Evolutionary conservation across 2,797 vertebrate genomes (phyloP), one percentile per base, ranked within the genome.

Genomic region (Diceros bicornis): DNA sequence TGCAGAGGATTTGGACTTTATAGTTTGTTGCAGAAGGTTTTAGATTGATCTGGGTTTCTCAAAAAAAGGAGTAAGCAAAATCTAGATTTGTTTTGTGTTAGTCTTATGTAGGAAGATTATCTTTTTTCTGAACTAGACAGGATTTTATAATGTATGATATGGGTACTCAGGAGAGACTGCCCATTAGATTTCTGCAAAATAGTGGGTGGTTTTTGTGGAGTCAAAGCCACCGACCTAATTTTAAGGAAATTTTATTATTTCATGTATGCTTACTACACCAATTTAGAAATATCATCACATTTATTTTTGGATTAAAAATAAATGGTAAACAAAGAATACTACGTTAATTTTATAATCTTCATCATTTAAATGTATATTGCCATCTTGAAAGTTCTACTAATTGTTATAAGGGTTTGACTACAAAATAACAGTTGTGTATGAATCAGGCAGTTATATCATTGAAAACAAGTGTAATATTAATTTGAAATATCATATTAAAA

Each of bases 231-330:
- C 82, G 20, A 52, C 10, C 23, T 71, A 64, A 90, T 81, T 71
- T 89, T 77, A 82, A 77, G 18, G 1, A 91, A 92, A 41, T 59
- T 78, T 92, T 59, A n/a, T 61, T 91, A 50, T 87, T 92, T 62
- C 62, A 12, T 61, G 4, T 59, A 20, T 69, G n/a, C 27, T 75
- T 62, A 41, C 32, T 64, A 4, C 5, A 82, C 21, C 29, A 71
- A n/a, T 75, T 93, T 90, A 84, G 37, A 89, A 81, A 89, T 37
- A 86, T 18, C 34, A 68, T 6, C 16, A 82, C 25, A 29, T 44
- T 62, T 82, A 57, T 93, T 95, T 96, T n/a, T 52, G 14, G 41
- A 44, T 88, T 81, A 85, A 74, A 96, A 96, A 62, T 69, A 61
- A 59, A 64, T 20, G 5, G 37, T 85, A 75, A 52, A 57, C 32